These are phyloP conservation scores for Oscheius sp. DNA, from an alignment of 2,888 invertebrate species.

Conservation along the genomic window DNA sequence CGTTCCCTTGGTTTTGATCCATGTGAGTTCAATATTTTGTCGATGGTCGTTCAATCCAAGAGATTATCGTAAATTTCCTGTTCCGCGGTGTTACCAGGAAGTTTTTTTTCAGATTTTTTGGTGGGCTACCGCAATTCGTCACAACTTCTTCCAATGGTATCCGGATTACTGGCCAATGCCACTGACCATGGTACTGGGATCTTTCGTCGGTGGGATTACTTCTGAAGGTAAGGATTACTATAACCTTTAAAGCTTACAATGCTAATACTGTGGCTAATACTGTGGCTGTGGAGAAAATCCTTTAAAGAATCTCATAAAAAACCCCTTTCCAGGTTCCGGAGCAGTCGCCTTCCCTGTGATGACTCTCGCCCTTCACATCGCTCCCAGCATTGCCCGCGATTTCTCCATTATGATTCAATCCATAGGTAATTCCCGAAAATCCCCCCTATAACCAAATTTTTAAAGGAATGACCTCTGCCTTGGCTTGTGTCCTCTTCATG, in stretches of 20 bases:
- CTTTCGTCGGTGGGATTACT: constrained; percentile 71
- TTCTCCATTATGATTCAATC: constrained; percentile 70
- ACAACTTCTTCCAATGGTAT: constrained; percentile 67
- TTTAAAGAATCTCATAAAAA: too few relatives aligned
- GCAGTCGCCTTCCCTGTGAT: constrained; percentile 71
- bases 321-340: constrained; percentile 58
- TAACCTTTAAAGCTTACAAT: too few relatives aligned
- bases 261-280: too few relatives aligned
- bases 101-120: constrained; percentile 58
- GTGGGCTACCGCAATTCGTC: constrained; percentile 69
- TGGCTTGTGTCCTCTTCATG: constrained; percentile 72
- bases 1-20: constrained; percentile 61
- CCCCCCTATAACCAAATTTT: background rate
- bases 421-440: constrained; percentile 45
- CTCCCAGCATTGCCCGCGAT: constrained; percentile 64
- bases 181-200: constrained; percentile 72
- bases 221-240: constrained; percentile 49
- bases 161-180: constrained; percentile 71
- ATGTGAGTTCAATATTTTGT: constrained; percentile 44
- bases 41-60: background rate
- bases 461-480: constrained; percentile 71
- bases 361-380: constrained; percentile 67
- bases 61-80: too few relatives aligned
- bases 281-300: too few relatives aligned
- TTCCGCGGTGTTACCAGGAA: too few relatives aligned